These are phyloP conservation scores for Philereme transversata DNA, from an alignment of 2,888 invertebrate genomes.

Conservation along the genomic window DNA sequence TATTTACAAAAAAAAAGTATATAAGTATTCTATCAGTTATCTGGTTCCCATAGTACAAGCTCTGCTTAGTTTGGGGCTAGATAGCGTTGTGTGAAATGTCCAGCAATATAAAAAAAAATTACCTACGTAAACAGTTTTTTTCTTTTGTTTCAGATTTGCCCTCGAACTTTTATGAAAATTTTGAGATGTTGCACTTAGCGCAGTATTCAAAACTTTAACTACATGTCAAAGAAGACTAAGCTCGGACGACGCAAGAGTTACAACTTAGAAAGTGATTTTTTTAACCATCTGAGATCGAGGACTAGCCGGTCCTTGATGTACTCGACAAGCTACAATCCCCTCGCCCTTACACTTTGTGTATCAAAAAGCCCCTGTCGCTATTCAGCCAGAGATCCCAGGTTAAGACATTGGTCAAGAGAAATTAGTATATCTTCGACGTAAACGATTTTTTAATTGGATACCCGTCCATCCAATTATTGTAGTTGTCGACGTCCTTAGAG, in stretches of 20 bases:
- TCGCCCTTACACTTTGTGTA: slow-evolving; percentile 76
- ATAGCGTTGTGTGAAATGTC: no score
- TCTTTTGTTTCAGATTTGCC: slow-evolving; percentile 70
- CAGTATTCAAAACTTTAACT: slow-evolving; percentile 70
- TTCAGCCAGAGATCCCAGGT: slow-evolving; percentile 85
- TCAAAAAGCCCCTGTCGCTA: slow-evolving; percentile 78
- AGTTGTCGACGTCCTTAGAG: slow-evolving; percentile 60
- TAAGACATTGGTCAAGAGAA: slow-evolving; percentile 83
- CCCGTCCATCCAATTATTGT: slow-evolving; percentile 64
- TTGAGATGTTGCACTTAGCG: slow-evolving; percentile 72
- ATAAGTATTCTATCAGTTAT: no score
- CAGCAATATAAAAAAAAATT: no score
- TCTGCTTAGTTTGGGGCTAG: no score
- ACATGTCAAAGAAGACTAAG: slow-evolving; percentile 72
- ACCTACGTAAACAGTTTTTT: slow-evolving; percentile 25
- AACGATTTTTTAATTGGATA: slow-evolving; percentile 59
- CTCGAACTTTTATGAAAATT: slow-evolving; percentile 42
- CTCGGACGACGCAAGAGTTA: slow-evolving; percentile 60
- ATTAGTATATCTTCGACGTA: slow-evolving; percentile 69
- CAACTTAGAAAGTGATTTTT: slow-evolving; percentile 73
- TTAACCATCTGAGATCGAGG: slow-evolving; percentile 77
- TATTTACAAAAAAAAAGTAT: no score
- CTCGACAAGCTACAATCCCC: slow-evolving; percentile 79
- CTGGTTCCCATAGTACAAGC: no score
- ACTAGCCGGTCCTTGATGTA: slow-evolving; percentile 83